phyloP scores from a whole-genome alignment of 64 coral and sea anemone genomes.

The Montipora efflorescens region DNA sequence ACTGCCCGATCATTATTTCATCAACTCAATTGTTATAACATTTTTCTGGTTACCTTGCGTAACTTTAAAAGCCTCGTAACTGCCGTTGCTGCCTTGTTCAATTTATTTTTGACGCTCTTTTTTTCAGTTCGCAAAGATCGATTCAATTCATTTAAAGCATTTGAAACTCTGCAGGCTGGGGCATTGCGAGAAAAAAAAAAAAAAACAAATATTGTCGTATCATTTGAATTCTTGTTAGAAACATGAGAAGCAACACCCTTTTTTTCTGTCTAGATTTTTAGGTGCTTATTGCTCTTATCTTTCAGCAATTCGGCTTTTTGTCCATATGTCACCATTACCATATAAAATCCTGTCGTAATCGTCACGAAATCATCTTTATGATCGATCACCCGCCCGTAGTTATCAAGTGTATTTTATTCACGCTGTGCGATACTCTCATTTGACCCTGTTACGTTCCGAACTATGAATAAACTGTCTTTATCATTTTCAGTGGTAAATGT shows the following conservation, averaged over 20 bases:
- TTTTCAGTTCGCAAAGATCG: not conserved
- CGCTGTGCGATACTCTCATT: conserved; percentile 24
- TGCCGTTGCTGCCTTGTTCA: conserved; percentile 1
- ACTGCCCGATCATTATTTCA: conserved; percentile 27
- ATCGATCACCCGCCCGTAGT: not conserved
- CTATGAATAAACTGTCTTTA: not conserved
- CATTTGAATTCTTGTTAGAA: conserved; percentile 30
- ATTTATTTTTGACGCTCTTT: not conserved
- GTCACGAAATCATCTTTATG: not conserved
- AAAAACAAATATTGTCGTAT: conserved; percentile 7
- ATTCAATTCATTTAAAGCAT: not conserved
- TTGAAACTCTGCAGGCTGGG: conserved; percentile 4
- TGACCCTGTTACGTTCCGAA: not conserved
- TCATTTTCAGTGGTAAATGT: not conserved
- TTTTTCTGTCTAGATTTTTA: conserved; percentile 5
- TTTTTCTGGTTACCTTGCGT: conserved; percentile 23
- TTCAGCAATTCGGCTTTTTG: conserved; percentile 30
- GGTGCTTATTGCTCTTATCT: conserved; percentile 41
- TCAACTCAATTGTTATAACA: not conserved
- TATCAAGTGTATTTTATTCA: not conserved
- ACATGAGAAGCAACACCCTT: conserved; percentile 23
- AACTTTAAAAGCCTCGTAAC: not conserved
- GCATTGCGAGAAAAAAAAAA: not conserved
- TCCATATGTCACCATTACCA: not conserved
- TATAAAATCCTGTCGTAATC: not conserved